Conservation (phyloP, 2,113 vertebrate species). For the Catharus fuscescens region DNA sequence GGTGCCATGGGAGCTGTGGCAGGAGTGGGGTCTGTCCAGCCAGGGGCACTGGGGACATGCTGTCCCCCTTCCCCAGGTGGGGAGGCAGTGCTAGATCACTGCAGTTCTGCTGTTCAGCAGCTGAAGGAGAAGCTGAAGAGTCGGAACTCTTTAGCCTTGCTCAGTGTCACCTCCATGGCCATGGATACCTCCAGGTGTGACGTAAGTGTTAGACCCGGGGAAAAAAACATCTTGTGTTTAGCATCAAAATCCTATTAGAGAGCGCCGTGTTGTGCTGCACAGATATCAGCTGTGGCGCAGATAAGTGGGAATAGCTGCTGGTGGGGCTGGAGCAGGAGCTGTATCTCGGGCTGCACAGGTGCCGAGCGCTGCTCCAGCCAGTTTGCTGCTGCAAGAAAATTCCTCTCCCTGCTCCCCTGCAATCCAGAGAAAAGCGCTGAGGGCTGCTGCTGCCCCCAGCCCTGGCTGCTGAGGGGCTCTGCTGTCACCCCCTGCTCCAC, state of each 20-base stretch:
- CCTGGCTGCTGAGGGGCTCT: neutral
- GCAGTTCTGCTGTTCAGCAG: constrained; percentile 13
- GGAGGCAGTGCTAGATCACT: neutral
- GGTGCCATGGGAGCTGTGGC: rapidly evolving
- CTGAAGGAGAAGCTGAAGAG: constrained; percentile 18
- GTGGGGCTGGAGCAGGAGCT: neutral
- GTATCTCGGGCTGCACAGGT: neutral
- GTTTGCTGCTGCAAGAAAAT: neutral
- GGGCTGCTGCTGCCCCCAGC: neutral
- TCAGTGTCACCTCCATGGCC: constrained; percentile 14
- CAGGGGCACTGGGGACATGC: rapidly evolving
- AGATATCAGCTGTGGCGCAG: neutral
- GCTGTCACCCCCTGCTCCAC: neutral
- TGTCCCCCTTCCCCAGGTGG: neutral
- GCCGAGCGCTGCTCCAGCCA: neutral
- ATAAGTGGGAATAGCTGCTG: neutral
- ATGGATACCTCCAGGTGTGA: neutral
- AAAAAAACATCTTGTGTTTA: neutral
- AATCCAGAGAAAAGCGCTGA: neutral
- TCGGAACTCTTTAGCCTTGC: constrained; percentile 36
- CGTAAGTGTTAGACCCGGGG: neutral
- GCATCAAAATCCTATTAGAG: constrained; percentile 13
- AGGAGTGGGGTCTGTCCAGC: neutral
- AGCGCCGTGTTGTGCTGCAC: neutral
- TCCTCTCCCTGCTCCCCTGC: neutral